These are phyloP conservation scores for Stegostoma tigrinum DNA, from an alignment of 2,113 vertebrate species.

Conservation along the genomic window DNA sequence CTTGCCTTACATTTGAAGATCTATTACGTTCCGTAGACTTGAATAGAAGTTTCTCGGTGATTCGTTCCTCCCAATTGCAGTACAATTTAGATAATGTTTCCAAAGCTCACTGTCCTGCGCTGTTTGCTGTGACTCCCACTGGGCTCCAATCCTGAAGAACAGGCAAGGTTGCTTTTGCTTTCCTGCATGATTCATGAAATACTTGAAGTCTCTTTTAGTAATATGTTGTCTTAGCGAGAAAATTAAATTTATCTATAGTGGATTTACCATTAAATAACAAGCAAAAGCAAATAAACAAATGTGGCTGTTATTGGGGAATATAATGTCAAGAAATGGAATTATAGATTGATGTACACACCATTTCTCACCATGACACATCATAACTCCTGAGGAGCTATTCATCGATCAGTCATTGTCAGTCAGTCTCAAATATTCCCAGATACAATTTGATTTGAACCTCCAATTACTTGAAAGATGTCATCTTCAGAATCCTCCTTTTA, in stretches of 20 bases:
- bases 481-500: background rate
- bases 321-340: background rate
- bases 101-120: constrained; percentile 75
- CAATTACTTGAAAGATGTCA: background rate
- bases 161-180: background rate
- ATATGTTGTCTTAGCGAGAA: background rate
- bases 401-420: background rate
- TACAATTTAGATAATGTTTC: constrained; percentile 80
- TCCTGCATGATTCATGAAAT: background rate
- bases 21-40: constrained; percentile 67
- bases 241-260: background rate
- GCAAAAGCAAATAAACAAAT: background rate
- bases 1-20: constrained; percentile 71
- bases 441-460: background rate
- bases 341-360: background rate
- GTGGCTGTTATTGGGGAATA: background rate
- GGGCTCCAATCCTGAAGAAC: constrained; percentile 69
- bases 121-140: constrained; percentile 86
- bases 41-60: constrained; percentile 60
- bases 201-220: background rate
- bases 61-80: constrained; percentile 80
- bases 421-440: background rate
- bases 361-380: background rate
- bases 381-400: background rate
- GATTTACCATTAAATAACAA: constrained; percentile 1